Conservation (phyloP, 1,140 invertebrate species). For the Pogonus chalceus region DNA sequence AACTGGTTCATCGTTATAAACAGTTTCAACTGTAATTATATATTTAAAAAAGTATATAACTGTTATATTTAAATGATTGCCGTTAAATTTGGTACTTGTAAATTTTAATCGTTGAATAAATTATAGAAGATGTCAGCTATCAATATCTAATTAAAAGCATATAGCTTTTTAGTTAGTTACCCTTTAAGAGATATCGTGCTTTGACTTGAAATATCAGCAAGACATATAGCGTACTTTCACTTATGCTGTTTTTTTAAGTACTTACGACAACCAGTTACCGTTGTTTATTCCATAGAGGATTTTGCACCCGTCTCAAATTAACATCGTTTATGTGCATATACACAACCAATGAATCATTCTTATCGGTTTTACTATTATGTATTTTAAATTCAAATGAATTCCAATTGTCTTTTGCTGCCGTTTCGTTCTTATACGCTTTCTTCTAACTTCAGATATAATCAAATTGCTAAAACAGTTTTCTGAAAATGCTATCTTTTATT, state of each 20-base stretch:
- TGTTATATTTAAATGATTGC: too few species aligned
- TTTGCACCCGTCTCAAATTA: background rate
- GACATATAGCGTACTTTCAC: background rate
- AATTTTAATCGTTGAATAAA: too few species aligned
- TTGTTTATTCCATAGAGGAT: background rate
- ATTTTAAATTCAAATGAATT: background rate
- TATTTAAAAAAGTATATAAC: too few species aligned
- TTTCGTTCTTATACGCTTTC: too few species aligned
- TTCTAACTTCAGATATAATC: too few species aligned
- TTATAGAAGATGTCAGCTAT: too few species aligned
- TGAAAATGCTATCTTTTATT: too few species aligned
- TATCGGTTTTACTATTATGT: background rate
- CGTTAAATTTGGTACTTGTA: too few species aligned
- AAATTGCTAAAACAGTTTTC: too few species aligned
- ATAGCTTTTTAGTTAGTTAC: background rate
- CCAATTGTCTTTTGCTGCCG: background rate
- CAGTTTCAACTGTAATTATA: too few species aligned
- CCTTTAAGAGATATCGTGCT: background rate
- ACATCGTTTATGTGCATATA: background rate
- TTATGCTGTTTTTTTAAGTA: background rate
- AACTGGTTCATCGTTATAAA: too few species aligned
- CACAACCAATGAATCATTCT: background rate
- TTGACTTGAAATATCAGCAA: background rate
- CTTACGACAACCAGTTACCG: background rate
- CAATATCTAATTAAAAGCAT: background rate